phyloP scores from a whole-genome alignment of 2,888 invertebrate species.

The Drosophila engyochracea region DNA sequence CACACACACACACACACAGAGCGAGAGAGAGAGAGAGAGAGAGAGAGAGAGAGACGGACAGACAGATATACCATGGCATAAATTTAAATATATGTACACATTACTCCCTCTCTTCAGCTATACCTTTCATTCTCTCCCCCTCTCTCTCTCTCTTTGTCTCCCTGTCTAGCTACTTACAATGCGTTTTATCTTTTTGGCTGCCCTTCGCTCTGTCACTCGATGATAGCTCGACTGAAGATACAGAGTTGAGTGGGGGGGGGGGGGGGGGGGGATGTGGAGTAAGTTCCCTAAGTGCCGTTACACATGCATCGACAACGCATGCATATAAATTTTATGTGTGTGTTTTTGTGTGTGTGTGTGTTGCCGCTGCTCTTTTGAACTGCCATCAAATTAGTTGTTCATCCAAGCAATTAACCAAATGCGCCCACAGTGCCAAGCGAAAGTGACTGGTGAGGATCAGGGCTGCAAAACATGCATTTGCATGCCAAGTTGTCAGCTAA shows the following conservation, averaged over 20 bases:
- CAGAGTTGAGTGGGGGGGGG: neutral
- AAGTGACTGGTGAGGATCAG: conserved; percentile 34
- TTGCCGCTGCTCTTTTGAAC: conserved; percentile 78
- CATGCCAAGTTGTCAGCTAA: neutral
- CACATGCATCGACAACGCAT: conserved; percentile 69
- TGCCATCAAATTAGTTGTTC: conserved; percentile 82
- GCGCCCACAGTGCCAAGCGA: conserved; percentile 57
- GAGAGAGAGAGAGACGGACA: neutral
- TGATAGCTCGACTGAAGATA: conserved; percentile 21
- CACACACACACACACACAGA: conserved; percentile 25
- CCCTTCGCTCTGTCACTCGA: conserved; percentile 44
- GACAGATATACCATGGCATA: conserved; percentile 44
- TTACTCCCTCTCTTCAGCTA: neutral
- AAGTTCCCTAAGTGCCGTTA: conserved; percentile 72
- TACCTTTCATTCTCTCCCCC: conserved; percentile 1
- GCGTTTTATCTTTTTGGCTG: conserved; percentile 69
- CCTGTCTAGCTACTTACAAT: conserved; percentile 15
- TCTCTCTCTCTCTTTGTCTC: neutral
- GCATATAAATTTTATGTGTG: conserved; percentile 72
- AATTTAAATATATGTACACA: conserved; percentile 67
- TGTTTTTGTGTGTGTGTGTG: conserved; percentile 4
- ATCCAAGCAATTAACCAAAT: conserved; percentile 81
- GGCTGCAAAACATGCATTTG: conserved; percentile 33
- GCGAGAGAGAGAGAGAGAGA: conserved; percentile 7
- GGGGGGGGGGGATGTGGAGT: neutral